Base-by-base conservation (phyloP, 2,888 invertebrate genomes). In the Dolichomitus sp. region DNA sequence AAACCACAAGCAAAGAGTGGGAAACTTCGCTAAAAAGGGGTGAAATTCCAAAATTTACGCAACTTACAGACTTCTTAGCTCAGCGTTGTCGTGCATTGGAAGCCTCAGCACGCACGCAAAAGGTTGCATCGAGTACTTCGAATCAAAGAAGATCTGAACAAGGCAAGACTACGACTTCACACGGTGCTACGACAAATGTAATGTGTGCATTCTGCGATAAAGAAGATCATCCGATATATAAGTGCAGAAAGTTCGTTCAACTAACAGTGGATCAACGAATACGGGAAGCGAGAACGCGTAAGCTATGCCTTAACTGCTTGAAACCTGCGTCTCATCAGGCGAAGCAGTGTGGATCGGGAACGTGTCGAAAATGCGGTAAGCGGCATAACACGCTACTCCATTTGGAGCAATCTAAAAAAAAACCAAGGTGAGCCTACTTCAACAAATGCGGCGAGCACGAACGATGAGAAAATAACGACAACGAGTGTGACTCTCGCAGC, bases 21-120 rank as follows among this genome's bases (percentile, higher is more conserved):
- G 88, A 89, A 63, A 73, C 73, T 12, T 52, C 50, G 2, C n/a
- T 73, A 5, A 50, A 50, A 27, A 37, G 12, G 7, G 5, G 50
- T 1, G 37, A 37, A 6, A 63, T 63, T 19, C 63, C 63, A 12
- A 63, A 50, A 1, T 45, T 76, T 9, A 59, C 74, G 7, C 42
- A 84, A 33, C 79, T 89, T 4, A 57, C 76, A 0, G 73, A 82
- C 7, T 89, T 88, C 45, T 5, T 88, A n/a, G 17, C 61, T 1
- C 75, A 82, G 14, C 65, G 82, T 33, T 88, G 87, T 33, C 70
- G 83, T 2, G 27, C 50, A 1, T 40, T 78, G 12, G 72, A 84
- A 45, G 72, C 66, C 7, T 30, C 48, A 6, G 2, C 45, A 1
- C 65, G 57, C 17, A 37, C 37, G 12, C 52, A 19, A 12, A 40